Base-by-base conservation (phyloP, 2,888 invertebrate genomes). In the Pristionchus japonicus region DNA sequence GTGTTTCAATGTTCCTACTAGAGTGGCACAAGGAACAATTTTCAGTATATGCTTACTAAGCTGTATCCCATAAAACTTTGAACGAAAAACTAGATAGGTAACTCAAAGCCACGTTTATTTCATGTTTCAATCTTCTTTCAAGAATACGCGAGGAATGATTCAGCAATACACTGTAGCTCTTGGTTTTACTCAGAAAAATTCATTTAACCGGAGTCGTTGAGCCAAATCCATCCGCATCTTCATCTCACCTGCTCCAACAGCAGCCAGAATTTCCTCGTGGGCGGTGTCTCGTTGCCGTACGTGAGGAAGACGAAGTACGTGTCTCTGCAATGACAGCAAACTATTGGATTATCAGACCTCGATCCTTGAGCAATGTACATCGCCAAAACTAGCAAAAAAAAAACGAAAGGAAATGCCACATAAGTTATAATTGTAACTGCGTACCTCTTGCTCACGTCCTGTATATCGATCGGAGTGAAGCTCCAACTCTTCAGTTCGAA, bases 271-370 rank as follows among this genome's bases (percentile, higher is more conserved):
- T 82, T 87, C n/a, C 94, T 89, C 40, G 90, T 90, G 52, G 89
- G 91, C 3, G 94, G 93, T 34, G 89, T 52, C 88, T 93, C 92
- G 52, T 89, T 88, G 27, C 94, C 94, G 88, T 94, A 94, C 20
- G 93, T 93, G 89, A 93, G 70, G 89, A 94, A 94, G 43, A 94
- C 94, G 86, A 94, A 94, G 90, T 94, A 94, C 3, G 94, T 94
- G 67, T 89, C 88, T 70, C 91, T 70, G 87, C 34, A 88, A 52
- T 2, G 20, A 43, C 20, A 23, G 1, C 15, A 77, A 7, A 52
- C 9, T 15, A 70, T 43, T 20, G 34, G 6, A 13, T 0, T 13
- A 34, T 67, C 17, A 31, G 1, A 13, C 1, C 3, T n/a, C n/a
- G n/a, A n/a, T n/a, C n/a, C n/a, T n/a, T n/a, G n/a, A n/a, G n/a